These are phyloP conservation scores for Cerceris rybyensis DNA, from an alignment of 2,888 invertebrate species.

Conservation along the genomic window DNA sequence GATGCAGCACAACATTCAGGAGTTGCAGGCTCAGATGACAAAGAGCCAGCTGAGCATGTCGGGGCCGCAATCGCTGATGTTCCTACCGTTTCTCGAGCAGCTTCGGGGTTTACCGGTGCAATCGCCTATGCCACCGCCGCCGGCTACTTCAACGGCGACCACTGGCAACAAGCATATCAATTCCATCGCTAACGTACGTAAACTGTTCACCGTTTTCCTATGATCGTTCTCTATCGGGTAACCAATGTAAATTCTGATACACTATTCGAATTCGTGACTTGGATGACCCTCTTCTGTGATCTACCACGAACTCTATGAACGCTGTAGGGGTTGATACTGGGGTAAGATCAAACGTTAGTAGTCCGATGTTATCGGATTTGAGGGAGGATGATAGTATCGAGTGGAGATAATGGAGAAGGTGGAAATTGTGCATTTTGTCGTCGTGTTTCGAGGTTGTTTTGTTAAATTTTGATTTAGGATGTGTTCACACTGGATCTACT, in stretches of 20 bases:
- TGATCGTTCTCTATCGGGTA: background rate
- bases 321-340: no score
- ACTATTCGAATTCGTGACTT: background rate
- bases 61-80: conserved; percentile 86
- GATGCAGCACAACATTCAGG: conserved; percentile 85
- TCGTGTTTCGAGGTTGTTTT: no score
- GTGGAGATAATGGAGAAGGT: no score
- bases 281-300: background rate
- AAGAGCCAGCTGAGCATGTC: conserved; percentile 84
- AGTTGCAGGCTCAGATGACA: conserved; percentile 85
- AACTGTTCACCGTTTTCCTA: background rate
- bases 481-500: no score
- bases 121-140: conserved; percentile 77
- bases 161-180: conserved; percentile 81
- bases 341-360: no score
- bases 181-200: conserved; percentile 78
- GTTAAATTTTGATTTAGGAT: no score
- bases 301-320: no score
- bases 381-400: no score
- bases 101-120: conserved; percentile 76
- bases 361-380: no score
- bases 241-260: no score
- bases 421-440: no score
- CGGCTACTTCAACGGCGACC: conserved; percentile 78
- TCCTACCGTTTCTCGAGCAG: conserved; percentile 87